Conservation (phyloP, 2,888 invertebrate genomes). For the Agriopis marginaria region DNA sequence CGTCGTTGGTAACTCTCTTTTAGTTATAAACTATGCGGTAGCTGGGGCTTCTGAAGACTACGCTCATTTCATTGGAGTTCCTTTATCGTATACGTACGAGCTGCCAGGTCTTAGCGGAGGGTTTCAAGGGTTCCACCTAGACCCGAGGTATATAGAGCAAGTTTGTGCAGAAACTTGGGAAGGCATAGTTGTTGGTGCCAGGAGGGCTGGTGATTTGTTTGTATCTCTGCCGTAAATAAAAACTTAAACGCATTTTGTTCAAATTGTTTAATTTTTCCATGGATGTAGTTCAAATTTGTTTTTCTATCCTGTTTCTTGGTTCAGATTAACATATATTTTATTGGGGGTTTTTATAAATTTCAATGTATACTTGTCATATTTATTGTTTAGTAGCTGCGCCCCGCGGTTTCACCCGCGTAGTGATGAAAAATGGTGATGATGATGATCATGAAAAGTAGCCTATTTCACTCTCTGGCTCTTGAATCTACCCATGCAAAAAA, state of each 20-base stretch:
- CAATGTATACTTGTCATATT: no score
- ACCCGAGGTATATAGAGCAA: conserved; percentile 82
- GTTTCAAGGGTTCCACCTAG: conserved; percentile 84
- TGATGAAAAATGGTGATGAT: no score
- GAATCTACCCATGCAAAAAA: no score
- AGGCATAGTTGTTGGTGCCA: conserved; percentile 82
- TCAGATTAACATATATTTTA: no score
- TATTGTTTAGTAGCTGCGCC: no score
- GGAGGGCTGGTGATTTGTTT: conserved; percentile 61
- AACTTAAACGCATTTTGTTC: background rate
- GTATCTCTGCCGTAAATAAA: conserved; percentile 14
- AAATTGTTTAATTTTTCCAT: background rate
- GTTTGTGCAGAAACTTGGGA: conserved; percentile 87
- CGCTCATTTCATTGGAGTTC: conserved; percentile 84
- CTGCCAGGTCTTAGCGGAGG: conserved; percentile 84
- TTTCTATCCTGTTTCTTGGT: no score
- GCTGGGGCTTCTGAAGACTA: conserved; percentile 90
- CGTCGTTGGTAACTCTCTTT: conserved; percentile 81
- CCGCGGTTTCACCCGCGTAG: no score
- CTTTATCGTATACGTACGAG: conserved; percentile 88
- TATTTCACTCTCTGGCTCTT: no score
- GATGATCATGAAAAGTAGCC: no score
- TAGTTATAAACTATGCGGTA: conserved; percentile 83
- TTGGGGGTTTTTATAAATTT: no score
- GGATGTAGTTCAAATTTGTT: background rate